Evolutionary conservation across 53 echinoderm and acorn worm species (phyloP).

Genomic region (Patiria pectinifera): DNA sequence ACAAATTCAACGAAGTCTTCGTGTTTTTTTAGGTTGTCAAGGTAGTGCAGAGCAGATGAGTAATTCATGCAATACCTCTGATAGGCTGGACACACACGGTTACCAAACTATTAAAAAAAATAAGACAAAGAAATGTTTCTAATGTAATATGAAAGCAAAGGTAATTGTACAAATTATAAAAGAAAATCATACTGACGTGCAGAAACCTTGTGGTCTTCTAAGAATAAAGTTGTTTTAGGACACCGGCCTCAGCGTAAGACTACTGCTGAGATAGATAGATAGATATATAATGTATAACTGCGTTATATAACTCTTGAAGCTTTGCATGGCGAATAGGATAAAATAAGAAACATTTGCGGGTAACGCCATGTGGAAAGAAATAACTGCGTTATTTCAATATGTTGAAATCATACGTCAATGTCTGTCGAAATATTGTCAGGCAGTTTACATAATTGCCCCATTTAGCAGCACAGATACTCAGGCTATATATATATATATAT

Average conservation of each 20-base stretch:
- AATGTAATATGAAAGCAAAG: neutral
- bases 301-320: neutral
- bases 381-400: too few relatives aligned
- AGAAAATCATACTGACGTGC: too few relatives aligned
- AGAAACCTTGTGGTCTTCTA: too few relatives aligned
- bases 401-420: too few relatives aligned
- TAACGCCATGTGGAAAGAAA: too few relatives aligned
- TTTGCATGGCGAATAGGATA: too few relatives aligned
- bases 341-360: too few relatives aligned
- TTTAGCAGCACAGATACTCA: too few relatives aligned
- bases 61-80: slow-evolving; percentile 98
- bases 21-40: slow-evolving; percentile 84
- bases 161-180: too few relatives aligned
- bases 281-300: neutral
- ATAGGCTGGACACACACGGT: slow-evolving; percentile 85
- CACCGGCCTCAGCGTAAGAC: neutral
- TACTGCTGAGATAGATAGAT: neutral
- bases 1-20: slow-evolving; percentile 87
- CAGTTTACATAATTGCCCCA: too few relatives aligned
- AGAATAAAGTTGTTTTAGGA: neutral
- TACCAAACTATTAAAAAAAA: slow-evolving; percentile 76
- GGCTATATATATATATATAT: too few relatives aligned
- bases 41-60: slow-evolving; percentile 88
- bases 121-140: neutral
- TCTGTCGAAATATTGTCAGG: too few relatives aligned